Percentiles rank a stretch among this genome's conserved stretches.
These are phyloP conservation scores for Siniperca undulata DNA, from an alignment of 2,797 vertebrate genomes.

Conservation along the genomic window DNA sequence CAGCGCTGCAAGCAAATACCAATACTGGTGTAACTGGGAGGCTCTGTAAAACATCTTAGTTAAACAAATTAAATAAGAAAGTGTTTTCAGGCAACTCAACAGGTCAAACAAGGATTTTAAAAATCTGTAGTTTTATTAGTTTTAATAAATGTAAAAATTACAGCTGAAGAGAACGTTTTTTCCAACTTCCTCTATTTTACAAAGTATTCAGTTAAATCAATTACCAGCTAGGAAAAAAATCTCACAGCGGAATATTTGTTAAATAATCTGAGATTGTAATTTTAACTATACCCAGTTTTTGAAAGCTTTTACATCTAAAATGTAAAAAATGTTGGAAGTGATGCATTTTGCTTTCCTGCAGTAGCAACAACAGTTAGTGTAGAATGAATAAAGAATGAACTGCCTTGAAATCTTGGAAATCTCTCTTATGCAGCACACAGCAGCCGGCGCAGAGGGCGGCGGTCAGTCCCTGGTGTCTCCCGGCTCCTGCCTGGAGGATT, in stretches of 20 bases:
- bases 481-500: slow-evolving; percentile 96
- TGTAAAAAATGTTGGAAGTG: neutral
- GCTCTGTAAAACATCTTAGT: too few relatives aligned
- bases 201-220: too few relatives aligned
- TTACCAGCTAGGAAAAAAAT: too few relatives aligned
- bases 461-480: slow-evolving; percentile 96
- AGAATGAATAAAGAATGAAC: neutral
- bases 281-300: too few relatives aligned
- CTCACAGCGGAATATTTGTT: too few relatives aligned
- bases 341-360: neutral
- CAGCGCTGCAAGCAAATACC: neutral
- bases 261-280: too few relatives aligned
- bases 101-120: neutral
- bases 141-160: neutral
- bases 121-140: neutral
- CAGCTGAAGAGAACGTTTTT: neutral
- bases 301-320: too few relatives aligned
- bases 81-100: too few relatives aligned
- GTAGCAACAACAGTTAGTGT: neutral
- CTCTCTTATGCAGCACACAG: slow-evolving; percentile 89
- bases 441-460: slow-evolving; percentile 92
- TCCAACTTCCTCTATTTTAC: neutral
- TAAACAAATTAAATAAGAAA: too few relatives aligned
- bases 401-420: neutral
- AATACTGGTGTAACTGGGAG: too few relatives aligned